Base-by-base conservation (phyloP, 2,113 vertebrate species). In the Oceanites oceanicus region DNA sequence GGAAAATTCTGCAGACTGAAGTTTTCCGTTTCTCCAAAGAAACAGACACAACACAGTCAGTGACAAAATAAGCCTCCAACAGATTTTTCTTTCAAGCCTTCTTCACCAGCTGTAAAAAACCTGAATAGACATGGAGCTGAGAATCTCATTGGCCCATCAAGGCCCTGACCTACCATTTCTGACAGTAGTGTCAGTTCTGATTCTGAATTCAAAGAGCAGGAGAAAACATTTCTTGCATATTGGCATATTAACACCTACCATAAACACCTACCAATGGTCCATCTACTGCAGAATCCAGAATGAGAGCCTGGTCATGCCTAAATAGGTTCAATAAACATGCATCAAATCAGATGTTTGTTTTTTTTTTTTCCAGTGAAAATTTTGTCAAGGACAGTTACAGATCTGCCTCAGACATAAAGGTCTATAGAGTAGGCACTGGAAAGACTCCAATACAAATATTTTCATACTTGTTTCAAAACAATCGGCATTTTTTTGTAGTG, bases 31-130 rank as follows among this genome's bases (percentile, higher is more conserved):
- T 94, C 91, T 63, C 61, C 2, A 9, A 84, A 96, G 92, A 84
- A 92, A 77, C 20, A 96, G 86, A 80, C 90, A 89, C 74, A 91
- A 86, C 94, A 94, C 32, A 74, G 56, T 78, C 53, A 59, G 78
- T 56, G 66, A 90, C 36, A 95, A 94, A 79, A 73, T 71, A 95
- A 96, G 53, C 58, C 50, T 93, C 88, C 87, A 15, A 62, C 70
- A 74, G 63, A 68, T 74, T 95, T 84, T 94, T 88, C 62, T 88
- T 83, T 85, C 83, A 82, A 68, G 5, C 73, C 92, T 49, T 19
- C 70, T 94, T 92, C 70, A 49, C 56, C 29, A 81, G 40, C 73
- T 85, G 19, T 74, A 49, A 81, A 75, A 90, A 88, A 81, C 7
- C 18, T 74, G 56, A 93, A 78, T 13, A 67, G 15, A 78, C 27